These are phyloP conservation scores for Paramisgurnus dabryanus DNA, from an alignment of 2,113 vertebrate genomes.

Conservation along the genomic window DNA sequence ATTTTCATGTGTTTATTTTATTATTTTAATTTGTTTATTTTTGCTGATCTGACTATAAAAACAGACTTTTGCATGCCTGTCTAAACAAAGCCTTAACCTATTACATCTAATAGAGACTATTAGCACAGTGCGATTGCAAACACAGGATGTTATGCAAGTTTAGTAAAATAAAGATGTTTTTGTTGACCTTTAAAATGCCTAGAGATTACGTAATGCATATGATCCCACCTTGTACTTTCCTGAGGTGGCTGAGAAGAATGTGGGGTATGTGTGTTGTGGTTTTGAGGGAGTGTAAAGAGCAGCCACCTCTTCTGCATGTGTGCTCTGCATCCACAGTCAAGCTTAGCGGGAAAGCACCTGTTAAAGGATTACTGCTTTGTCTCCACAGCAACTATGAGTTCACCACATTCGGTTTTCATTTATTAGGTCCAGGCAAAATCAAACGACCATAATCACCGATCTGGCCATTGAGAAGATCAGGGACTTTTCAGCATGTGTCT, in stretches of 20 bases:
- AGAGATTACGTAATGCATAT: constrained; percentile 34
- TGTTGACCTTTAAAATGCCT: constrained; percentile 24
- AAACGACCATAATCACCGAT: constrained; percentile 58
- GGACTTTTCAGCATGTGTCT: constrained; percentile 20
- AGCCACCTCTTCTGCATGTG: constrained; percentile 58
- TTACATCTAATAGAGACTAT: background rate
- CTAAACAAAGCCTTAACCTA: background rate
- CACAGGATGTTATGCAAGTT: constrained; percentile 1
- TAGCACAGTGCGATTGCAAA: constrained; percentile 7
- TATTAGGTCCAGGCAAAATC: constrained; percentile 61
- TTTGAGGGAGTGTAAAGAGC: constrained; percentile 58
- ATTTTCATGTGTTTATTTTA: no score
- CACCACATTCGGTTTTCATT: constrained; percentile 65
- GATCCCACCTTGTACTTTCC: constrained; percentile 61
- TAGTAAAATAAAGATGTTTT: constrained; percentile 27
- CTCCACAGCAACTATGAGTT: constrained; percentile 62
- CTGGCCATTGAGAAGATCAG: constrained; percentile 36
- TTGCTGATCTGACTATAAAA: background rate
- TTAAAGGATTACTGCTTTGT: constrained; percentile 55
- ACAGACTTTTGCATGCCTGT: background rate
- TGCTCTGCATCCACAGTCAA: constrained; percentile 41
- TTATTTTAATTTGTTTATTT: background rate
- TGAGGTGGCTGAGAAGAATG: constrained; percentile 68
- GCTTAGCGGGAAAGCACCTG: constrained; percentile 49
- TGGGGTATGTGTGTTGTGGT: constrained; percentile 64